A percentile compares a stretch with the other conserved stretches of the same genome.
Conservation (phyloP, 2,113 vertebrate genomes). For the Elephantulus edwardii region DNA sequence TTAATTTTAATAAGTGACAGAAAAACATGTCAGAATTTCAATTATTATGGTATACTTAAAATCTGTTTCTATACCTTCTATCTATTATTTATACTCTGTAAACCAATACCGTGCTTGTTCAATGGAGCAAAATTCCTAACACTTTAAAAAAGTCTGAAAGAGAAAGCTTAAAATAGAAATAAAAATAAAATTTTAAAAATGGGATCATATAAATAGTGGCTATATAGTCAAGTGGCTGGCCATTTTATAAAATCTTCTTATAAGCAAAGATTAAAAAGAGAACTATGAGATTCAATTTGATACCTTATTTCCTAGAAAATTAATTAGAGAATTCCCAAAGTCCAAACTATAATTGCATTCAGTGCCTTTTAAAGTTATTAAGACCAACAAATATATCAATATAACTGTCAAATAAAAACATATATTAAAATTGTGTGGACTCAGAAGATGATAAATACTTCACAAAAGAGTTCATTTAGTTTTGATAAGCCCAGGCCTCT, state of each 20-base stretch:
- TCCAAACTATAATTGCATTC: constrained; percentile 24
- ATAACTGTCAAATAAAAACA: not conserved
- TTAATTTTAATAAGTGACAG: constrained; percentile 51
- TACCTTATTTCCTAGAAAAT: constrained; percentile 52
- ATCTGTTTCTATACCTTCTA: not conserved
- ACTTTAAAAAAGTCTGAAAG: constrained; percentile 18
- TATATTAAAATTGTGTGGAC: no score
- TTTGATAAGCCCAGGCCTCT: constrained; percentile 1
- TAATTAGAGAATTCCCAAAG: not conserved
- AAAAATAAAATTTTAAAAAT: constrained; percentile 6
- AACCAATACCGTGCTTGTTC: not conserved
- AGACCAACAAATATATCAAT: not conserved
- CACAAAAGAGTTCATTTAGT: constrained; percentile 16
- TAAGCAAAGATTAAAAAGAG: not conserved
- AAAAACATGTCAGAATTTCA: constrained; percentile 26
- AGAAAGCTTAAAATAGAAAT: constrained; percentile 20
- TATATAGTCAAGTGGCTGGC: not conserved
- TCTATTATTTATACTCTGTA: not conserved
- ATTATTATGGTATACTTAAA: constrained; percentile 46
- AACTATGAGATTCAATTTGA: not conserved
- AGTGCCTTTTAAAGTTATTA: not conserved
- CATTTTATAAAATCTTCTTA: not conserved
- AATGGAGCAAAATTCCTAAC: not conserved
- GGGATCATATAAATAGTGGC: not conserved
- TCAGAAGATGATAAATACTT: constrained; percentile 4